Conservation (phyloP, 2,888 invertebrate genomes). For the Iselma pallidipennis region DNA sequence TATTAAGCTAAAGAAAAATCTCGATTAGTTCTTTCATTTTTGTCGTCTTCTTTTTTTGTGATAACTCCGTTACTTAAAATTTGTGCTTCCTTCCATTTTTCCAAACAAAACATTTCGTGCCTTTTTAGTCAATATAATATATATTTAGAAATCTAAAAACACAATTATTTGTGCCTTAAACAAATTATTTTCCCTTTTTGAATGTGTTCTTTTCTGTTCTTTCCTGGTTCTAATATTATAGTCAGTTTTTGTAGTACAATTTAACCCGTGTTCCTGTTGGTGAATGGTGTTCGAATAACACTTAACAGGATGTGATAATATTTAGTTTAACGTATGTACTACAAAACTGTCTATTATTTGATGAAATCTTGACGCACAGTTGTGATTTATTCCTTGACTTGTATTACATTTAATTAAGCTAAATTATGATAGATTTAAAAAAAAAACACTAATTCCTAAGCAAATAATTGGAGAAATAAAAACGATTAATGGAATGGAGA, state of each 20-base stretch:
- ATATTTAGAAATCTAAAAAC: background rate
- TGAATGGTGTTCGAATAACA: no score
- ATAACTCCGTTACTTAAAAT: background rate
- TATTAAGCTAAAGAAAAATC: no score
- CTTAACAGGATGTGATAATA: no score
- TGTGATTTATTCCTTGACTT: background rate
- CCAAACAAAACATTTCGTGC: no score
- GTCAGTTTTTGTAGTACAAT: no score
- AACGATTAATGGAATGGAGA: no score
- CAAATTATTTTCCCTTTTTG: background rate
- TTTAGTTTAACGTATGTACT: no score
- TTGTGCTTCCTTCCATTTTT: background rate
- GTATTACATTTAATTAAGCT: background rate
- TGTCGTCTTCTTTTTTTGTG: background rate
- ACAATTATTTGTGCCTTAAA: background rate
- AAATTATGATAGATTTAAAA: background rate
- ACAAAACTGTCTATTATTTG: no score
- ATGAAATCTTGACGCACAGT: background rate
- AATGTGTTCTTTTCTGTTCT: background rate
- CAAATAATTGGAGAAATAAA: background rate
- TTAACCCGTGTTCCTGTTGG: no score
- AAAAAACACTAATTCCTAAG: background rate
- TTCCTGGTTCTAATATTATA: no score
- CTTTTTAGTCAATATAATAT: background rate
- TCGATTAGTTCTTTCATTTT: no score